phyloP scores from a whole-genome alignment of 2,113 vertebrate genomes.

The Clarias batrachus region DNA sequence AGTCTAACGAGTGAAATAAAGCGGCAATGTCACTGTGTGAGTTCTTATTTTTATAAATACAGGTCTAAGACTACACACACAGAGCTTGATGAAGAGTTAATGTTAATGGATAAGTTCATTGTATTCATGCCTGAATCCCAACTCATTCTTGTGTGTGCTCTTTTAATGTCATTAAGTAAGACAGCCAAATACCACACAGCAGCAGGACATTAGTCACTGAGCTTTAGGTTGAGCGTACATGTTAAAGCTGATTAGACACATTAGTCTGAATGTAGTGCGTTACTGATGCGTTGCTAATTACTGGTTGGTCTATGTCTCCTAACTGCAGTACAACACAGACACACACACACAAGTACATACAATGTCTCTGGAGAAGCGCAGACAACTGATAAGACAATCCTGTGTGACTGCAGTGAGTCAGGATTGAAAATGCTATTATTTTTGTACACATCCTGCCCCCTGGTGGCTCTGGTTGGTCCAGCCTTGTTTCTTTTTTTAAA shows the following conservation, averaged over 20 bases:
- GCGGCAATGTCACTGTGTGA: neutral
- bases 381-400: neutral
- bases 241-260: neutral
- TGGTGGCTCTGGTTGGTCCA: conserved; percentile 5
- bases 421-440: neutral
- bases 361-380: neutral
- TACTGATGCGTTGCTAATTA: neutral
- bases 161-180: neutral
- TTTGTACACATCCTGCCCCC: conserved; percentile 4
- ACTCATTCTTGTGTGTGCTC: neutral
- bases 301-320: neutral
- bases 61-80: neutral
- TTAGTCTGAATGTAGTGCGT: neutral
- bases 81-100: neutral
- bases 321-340: neutral
- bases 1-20: neutral
- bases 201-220: neutral
- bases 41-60: neutral
- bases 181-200: neutral
- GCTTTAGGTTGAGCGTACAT: neutral
- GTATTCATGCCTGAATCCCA: neutral
- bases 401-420: neutral
- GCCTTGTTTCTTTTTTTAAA: neutral
- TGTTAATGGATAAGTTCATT: neutral
- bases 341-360: no score